Percentiles rank a stretch among this genome's conserved stretches.
phyloP scores from a whole-genome alignment of 1,140 invertebrate genomes.

The Lethrus apterus region DNA sequence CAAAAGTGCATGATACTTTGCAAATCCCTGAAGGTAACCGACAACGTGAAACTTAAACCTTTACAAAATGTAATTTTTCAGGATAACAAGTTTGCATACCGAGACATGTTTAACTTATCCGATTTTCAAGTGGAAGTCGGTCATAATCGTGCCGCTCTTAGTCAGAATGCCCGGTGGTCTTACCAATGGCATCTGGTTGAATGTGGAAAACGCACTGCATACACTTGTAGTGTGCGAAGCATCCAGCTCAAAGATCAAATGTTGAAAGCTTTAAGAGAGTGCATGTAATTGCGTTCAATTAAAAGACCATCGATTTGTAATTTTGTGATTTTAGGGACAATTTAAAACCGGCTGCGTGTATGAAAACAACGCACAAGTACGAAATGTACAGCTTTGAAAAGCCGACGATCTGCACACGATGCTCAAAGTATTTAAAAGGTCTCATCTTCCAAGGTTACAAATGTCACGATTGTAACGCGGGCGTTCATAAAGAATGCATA shows the following conservation, averaged over 20 bases:
- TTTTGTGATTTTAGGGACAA: slow-evolving; percentile 54
- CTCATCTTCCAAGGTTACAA: slow-evolving; percentile 74
- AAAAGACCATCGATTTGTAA: background rate
- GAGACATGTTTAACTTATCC: slow-evolving; percentile 73
- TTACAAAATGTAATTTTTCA: slow-evolving; percentile 35
- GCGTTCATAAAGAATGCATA: slow-evolving; percentile 73
- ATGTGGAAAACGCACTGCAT: slow-evolving; percentile 72
- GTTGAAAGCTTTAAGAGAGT: slow-evolving; percentile 86
- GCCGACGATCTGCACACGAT: slow-evolving; percentile 72
- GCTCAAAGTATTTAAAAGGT: slow-evolving; percentile 84
- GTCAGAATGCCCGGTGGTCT: slow-evolving; percentile 65
- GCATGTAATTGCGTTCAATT: slow-evolving; percentile 61
- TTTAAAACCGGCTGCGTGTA: slow-evolving; percentile 69
- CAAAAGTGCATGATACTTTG: slow-evolving; percentile 95
- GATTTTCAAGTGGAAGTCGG: slow-evolving; percentile 84
- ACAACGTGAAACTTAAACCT: too few relatives aligned
- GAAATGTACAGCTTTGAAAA: slow-evolving; percentile 79
- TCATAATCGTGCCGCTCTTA: slow-evolving; percentile 52
- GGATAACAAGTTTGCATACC: slow-evolving; percentile 89
- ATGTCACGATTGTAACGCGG: slow-evolving; percentile 64
- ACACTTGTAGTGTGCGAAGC: slow-evolving; percentile 83
- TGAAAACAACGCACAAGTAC: slow-evolving; percentile 79
- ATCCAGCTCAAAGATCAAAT: slow-evolving; percentile 83
- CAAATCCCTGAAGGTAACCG: slow-evolving; percentile 52
- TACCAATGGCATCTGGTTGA: slow-evolving; percentile 80